Percentiles rank a stretch among this genome's conserved stretches.
Evolutionary conservation across 2,888 invertebrate species (phyloP).

Genomic region (Sesia bembeciformis): DNA sequence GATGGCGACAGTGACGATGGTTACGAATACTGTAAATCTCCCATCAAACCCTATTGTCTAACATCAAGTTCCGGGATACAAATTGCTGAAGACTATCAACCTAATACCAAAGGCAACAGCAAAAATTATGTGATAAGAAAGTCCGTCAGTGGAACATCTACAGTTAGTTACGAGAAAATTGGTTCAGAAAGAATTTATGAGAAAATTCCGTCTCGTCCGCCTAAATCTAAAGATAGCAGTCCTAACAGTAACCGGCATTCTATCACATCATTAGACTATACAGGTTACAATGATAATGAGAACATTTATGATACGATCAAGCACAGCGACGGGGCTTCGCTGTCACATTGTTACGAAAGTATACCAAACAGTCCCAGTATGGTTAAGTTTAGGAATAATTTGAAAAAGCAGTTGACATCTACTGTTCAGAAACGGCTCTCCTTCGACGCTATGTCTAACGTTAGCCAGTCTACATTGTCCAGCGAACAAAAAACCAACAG

Average conservation of each 20-base stretch:
- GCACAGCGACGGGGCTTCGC: slow-evolving; percentile 59
- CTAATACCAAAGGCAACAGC: slow-evolving; percentile 29
- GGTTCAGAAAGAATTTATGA: slow-evolving; percentile 66
- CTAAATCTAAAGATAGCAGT: slow-evolving; percentile 51
- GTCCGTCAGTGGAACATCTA: slow-evolving; percentile 61
- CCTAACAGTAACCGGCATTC: slow-evolving; percentile 56
- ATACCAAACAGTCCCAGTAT: slow-evolving; percentile 68
- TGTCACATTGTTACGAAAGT: slow-evolving; percentile 77
- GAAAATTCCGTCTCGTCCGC: slow-evolving; percentile 47
- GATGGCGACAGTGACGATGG: slow-evolving; percentile 67
- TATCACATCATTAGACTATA: slow-evolving; percentile 49
- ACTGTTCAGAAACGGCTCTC: slow-evolving; percentile 56
- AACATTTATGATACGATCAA: slow-evolving; percentile 79
- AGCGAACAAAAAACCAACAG: slow-evolving; percentile 77
- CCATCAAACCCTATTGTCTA: slow-evolving; percentile 56
- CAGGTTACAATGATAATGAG: slow-evolving; percentile 63
- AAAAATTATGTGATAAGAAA: slow-evolving; percentile 57
- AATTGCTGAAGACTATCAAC: slow-evolving; percentile 70
- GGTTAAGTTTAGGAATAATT: slow-evolving; percentile 52
- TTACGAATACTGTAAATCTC: slow-evolving; percentile 66
- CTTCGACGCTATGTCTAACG: slow-evolving; percentile 62
- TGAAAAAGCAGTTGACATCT: slow-evolving; percentile 46
- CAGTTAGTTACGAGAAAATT: slow-evolving; percentile 63
- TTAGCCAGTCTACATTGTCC: slow-evolving; percentile 70
- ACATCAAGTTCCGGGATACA: slow-evolving; percentile 61